Base-by-base conservation (phyloP, 2,113 vertebrate genomes). In the Chitala chitala region DNA sequence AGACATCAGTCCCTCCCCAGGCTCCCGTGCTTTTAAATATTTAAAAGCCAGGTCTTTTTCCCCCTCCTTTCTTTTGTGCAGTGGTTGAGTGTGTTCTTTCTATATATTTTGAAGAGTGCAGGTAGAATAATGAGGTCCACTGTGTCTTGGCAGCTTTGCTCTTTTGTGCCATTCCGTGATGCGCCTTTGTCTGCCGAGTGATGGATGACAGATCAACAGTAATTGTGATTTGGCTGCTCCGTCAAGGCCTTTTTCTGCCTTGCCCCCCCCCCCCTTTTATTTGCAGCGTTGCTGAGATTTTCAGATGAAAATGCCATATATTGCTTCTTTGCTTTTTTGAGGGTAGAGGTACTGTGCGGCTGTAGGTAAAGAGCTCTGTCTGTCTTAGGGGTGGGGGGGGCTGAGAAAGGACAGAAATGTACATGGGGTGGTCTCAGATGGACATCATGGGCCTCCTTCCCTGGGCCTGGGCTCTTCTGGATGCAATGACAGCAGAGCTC, bases 201-300 rank as follows among this genome's bases (percentile, higher is more conserved):
- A 90, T 87, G 86, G 87, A 90, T 91, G 85, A 83, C 82, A 85
- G 86, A 80, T 84, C 80, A 81, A 79, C 84, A 75, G 81, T 80
- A 89, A 90, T 90, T 89, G 84, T 90, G 87, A 89, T 91, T 91
- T 90, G 85, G 84, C 85, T 86, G 83, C 82, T 85, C 81, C 78
- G 81, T 83, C 83, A 79, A 84, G 81, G 80, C 77, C 33, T 80
- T 76, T 78, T 77, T 31, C 69, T 51, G 55, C 1, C 5, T 20
- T 31, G 31, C 42, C 50, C 33, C 31, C n/a, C n/a, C n/a, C n/a
- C 31, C 24, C 33, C 56, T 61, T 40, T 69, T 20, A 55, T 31
- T 36, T 24, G 36, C 31, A 38, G 31, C 22, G 8, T 24, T 2
- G 38, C 3, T 42, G 13, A 38, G 33, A 68, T 31, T 72, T 20